A percentile compares a stretch with the other conserved stretches of the same genome.
Conservation (phyloP, 2,888 invertebrate species). For the Iphiclides podalirius region DNA sequence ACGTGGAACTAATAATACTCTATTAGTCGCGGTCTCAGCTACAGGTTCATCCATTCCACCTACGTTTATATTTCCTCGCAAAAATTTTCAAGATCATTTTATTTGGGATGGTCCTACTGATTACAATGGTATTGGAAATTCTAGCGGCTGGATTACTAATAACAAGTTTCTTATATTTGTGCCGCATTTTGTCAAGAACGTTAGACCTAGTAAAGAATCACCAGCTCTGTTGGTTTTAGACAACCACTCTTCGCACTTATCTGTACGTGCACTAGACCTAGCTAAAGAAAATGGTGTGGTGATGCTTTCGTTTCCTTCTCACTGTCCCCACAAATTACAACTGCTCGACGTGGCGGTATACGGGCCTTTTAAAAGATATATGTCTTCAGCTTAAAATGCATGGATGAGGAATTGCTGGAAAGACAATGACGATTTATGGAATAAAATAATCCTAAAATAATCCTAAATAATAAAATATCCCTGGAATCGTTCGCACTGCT, state of each 20-base stretch:
- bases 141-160: conserved; percentile 22
- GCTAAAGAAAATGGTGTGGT: conserved; percentile 13
- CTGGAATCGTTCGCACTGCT: conserved; percentile 1
- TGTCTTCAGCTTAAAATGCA: neutral
- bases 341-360: neutral
- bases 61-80: conserved; percentile 23
- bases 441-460: too few species aligned
- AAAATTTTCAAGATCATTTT: conserved; percentile 13
- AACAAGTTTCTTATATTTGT: conserved; percentile 18
- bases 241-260: conserved; percentile 14
- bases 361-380: neutral
- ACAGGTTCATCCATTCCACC: conserved; percentile 22
- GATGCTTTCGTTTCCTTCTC: conserved; percentile 2
- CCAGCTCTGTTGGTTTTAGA: conserved; percentile 5
- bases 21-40: conserved; percentile 16
- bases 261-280: neutral
- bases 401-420: neutral
- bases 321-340: conserved; percentile 1
- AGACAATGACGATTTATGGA: neutral
- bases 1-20: conserved; percentile 15
- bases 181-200: conserved; percentile 23
- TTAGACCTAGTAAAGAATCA: conserved; percentile 14
- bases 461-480: too few species aligned
- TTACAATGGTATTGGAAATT: conserved; percentile 16
- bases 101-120: neutral